Evolutionary conservation across 2,888 invertebrate species (phyloP), one percentile per base, ranked within the genome.

Genomic region (Acanthococcus lagerstroemiae): DNA sequence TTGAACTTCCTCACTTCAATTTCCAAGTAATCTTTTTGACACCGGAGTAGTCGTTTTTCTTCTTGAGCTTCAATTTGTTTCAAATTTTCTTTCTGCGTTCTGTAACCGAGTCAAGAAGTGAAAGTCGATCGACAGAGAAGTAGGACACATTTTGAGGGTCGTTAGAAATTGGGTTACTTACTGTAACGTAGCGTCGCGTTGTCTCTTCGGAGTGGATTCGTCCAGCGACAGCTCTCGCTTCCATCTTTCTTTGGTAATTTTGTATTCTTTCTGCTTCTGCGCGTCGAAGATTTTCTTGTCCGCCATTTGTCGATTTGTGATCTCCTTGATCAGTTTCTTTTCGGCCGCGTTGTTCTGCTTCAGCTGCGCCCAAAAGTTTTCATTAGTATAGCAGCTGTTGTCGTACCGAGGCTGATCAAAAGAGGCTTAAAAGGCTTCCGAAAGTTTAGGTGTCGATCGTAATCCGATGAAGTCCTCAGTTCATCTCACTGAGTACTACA

Each of bases 201-300:
- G 91, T 73, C 92, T 81, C 78, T 92, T 93, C 65, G 93, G 91
- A 73, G 92, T 92, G 65, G 90, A 87, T 77, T 93, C 93, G 76
- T 93, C 92, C 81, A 90, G 86, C 55, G 90, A 90, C 70, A 94
- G 81, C 75, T 93, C 93, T 73, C 88, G 84, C 85, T 96, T 97
- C 88, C 95, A 93, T 72, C 93, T 80, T 75, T 97, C 97, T 79
- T 96, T 97, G 77, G 90, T 95, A 58, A 88, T 88, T 80, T 90
- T 90, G 80, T 97, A 97, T 79, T 97, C 95, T 77, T 91, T 90
- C 80, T 96, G 94, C 79, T 95, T 92, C 76, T 91, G 90, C 72
- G 88, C 81, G 75, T 90, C 90, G 76, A 94, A 92, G 69, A 87
- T 87, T 76, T 95, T 96, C 70, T 91, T 82, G 75, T 97, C 96